A percentile compares a stretch with the other conserved stretches of the same genome.
phyloP scores from a whole-genome alignment of 2,797 vertebrate species.

The Premnoplex brunnescens region DNA sequence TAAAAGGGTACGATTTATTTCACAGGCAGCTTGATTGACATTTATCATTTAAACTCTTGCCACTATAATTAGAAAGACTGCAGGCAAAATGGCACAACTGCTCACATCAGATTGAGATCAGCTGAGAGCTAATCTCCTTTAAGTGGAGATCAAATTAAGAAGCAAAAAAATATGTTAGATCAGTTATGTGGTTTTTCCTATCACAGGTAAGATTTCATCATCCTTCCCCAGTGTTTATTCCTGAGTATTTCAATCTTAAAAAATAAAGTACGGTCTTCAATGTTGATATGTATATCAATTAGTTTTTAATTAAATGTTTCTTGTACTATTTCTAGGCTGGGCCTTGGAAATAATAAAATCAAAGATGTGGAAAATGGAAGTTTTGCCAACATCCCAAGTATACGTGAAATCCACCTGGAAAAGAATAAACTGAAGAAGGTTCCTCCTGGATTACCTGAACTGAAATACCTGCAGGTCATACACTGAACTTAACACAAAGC shows the following conservation, averaged over 20 bases:
- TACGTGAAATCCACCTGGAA: slow-evolving; percentile 92
- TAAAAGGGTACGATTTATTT: background rate
- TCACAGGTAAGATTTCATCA: background rate
- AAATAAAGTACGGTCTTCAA: background rate
- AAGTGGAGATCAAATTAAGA: background rate
- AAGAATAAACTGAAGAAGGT: slow-evolving; percentile 93
- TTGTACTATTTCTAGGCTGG: slow-evolving; percentile 81
- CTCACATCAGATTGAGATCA: background rate
- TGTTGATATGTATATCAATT: background rate
- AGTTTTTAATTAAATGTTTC: background rate
- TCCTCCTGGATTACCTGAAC: slow-evolving; percentile 85
- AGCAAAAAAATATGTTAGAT: background rate
- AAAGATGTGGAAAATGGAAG: slow-evolving; percentile 94
- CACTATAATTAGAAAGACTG: background rate
- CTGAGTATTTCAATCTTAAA: background rate
- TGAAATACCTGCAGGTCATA: slow-evolving; percentile 92
- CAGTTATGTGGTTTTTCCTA: background rate
- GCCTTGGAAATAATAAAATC: slow-evolving; percentile 92
- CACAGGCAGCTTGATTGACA: background rate
- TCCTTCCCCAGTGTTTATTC: background rate
- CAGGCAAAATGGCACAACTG: background rate
- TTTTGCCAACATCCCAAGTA: slow-evolving; percentile 82
- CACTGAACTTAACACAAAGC: background rate
- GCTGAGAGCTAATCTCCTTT: background rate
- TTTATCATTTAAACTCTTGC: background rate